These are phyloP conservation scores for Torymus aiolomorphi DNA, from an alignment of 2,888 invertebrate genomes.

Conservation along the genomic window DNA sequence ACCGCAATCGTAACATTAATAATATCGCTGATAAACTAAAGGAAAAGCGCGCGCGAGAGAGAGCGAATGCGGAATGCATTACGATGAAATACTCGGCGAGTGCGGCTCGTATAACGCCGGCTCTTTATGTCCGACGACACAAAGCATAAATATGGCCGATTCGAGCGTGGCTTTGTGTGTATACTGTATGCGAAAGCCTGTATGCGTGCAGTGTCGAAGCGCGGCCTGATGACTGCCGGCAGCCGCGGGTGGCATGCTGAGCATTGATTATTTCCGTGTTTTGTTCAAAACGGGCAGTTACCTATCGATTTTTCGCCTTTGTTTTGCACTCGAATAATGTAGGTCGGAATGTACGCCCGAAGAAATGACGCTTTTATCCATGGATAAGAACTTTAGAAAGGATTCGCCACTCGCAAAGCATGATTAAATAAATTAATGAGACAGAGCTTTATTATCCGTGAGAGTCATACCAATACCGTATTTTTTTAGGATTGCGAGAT, in stretches of 20 bases:
- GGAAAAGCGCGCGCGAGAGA: conserved; percentile 50
- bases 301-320: neutral
- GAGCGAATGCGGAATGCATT: neutral
- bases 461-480: neutral
- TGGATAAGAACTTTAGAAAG: too few species aligned
- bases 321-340: neutral
- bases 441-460: conserved; percentile 10
- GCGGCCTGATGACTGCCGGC: neutral
- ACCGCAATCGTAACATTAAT: conserved; percentile 59
- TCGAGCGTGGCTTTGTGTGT: conserved; percentile 35
- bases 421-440: conserved; percentile 16
- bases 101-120: conserved; percentile 54
- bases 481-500: conserved; percentile 8
- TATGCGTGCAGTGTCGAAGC: neutral
- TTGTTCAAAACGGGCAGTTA: conserved; percentile 34
- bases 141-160: conserved; percentile 72
- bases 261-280: conserved; percentile 32
- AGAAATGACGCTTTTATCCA: too few species aligned
- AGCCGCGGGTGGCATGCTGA: conserved; percentile 1
- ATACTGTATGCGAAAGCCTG: neutral
- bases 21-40: conserved; percentile 60
- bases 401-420: too few species aligned
- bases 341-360: neutral
- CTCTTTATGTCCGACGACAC: conserved; percentile 70
- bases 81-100: neutral